phyloP scores from a whole-genome alignment of 1,140 invertebrate species.

The Pogonomyrmex barbatus region DNA sequence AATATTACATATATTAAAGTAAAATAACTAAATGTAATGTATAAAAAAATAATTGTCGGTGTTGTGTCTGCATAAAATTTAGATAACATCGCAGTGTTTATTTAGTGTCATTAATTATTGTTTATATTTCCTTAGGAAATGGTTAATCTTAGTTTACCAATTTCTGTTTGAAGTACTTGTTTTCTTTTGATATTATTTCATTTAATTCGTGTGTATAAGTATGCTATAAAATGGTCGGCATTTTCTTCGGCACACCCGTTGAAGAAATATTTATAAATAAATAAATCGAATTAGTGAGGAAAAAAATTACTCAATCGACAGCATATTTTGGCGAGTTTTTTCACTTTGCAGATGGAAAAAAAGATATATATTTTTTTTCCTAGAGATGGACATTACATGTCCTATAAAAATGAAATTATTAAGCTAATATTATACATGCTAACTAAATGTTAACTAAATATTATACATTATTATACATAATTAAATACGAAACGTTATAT shows the following conservation, averaged over 20 bases:
- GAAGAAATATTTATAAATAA: constrained; percentile 8
- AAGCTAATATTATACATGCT: too few relatives aligned
- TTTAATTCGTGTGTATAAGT: not conserved
- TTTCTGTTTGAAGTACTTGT: not conserved
- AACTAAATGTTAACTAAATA: too few relatives aligned
- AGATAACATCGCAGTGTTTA: not conserved
- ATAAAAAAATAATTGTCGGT: too few relatives aligned
- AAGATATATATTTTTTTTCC: not conserved
- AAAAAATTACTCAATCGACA: not conserved
- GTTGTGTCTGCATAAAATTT: not conserved
- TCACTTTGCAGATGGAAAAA: not conserved
- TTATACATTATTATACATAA: too few relatives aligned
- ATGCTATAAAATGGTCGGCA: not conserved
- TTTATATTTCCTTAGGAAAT: not conserved
- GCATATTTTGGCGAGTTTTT: not conserved
- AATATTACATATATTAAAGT: too few relatives aligned
- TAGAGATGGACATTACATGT: too few relatives aligned
- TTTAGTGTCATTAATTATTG: not conserved
- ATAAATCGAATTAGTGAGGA: not conserved
- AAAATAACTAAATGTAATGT: too few relatives aligned
- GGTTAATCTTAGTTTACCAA: not conserved
- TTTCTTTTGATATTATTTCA: not conserved
- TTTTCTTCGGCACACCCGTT: not conserved
- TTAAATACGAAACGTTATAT: too few relatives aligned
- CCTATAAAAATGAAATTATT: too few relatives aligned